Percentiles rank a stretch among this genome's conserved stretches.
Conservation (phyloP, 2,888 invertebrate species). For the Apotomis turbidana region DNA sequence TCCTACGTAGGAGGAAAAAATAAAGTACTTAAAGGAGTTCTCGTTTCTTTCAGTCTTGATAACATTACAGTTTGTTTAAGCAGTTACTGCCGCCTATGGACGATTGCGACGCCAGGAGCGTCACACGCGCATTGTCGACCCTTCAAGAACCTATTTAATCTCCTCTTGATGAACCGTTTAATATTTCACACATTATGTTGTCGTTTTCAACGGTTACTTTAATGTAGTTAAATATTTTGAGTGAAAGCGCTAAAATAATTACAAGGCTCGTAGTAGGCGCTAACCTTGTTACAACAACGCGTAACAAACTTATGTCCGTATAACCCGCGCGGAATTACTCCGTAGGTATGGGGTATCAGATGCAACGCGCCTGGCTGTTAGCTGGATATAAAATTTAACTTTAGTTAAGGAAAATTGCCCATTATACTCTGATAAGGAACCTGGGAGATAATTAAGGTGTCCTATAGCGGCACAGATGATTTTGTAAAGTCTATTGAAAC, state of each 20-base stretch:
- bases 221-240: conserved; percentile 51
- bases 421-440: background rate
- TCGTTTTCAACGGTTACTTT: conserved; percentile 28
- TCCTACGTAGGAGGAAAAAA: too few relatives aligned
- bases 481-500: too few relatives aligned
- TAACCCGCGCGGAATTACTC: conserved; percentile 25
- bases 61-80: too few relatives aligned
- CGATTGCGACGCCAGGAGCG: too few relatives aligned
- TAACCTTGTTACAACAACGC: conserved; percentile 41
- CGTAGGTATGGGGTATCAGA: conserved; percentile 9
- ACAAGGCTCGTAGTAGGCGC: conserved; percentile 45
- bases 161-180: background rate
- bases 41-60: too few relatives aligned
- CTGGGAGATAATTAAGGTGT: too few relatives aligned
- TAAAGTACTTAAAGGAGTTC: too few relatives aligned
- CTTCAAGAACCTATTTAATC: too few relatives aligned
- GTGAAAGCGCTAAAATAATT: conserved; percentile 49
- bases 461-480: too few relatives aligned
- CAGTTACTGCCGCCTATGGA: too few relatives aligned
- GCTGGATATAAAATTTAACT: background rate
- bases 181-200: conserved; percentile 16
- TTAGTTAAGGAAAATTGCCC: background rate
- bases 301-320: conserved; percentile 26
- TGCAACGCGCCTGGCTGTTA: background rate
- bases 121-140: too few relatives aligned